These are phyloP conservation scores for Hermetia illucens DNA, from an alignment of 1,140 invertebrate species.

Conservation along the genomic window DNA sequence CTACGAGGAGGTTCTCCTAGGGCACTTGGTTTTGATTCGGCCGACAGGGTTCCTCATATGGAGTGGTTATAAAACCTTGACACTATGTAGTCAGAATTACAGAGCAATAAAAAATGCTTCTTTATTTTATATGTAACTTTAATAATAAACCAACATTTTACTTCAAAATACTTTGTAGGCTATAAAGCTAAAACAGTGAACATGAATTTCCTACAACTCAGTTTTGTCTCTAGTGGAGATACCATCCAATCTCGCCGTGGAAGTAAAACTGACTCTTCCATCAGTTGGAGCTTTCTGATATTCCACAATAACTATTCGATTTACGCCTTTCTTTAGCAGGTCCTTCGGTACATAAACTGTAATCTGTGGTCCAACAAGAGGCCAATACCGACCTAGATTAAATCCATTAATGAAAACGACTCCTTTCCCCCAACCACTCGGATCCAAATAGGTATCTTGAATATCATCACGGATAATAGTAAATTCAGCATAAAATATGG, in stretches of 20 bases:
- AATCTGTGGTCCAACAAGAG: conserved; percentile 41
- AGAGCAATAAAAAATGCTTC: too few species aligned
- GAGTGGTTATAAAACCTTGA: too few species aligned
- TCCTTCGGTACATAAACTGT: conserved; percentile 40
- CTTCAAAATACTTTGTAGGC: too few species aligned
- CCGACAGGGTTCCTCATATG: too few species aligned
- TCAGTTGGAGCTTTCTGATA: background rate
- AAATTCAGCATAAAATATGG: conserved; percentile 3
- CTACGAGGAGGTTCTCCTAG: too few species aligned
- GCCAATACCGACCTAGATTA: conserved; percentile 49
- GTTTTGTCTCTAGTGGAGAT: too few species aligned
- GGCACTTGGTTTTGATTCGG: too few species aligned
- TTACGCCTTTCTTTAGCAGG: conserved; percentile 1
- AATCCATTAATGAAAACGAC: conserved; percentile 40
- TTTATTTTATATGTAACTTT: too few species aligned
- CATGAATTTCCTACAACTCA: too few species aligned
- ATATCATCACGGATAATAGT: background rate
- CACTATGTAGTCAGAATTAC: too few species aligned
- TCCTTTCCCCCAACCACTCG: conserved; percentile 46
- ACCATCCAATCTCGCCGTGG: background rate
- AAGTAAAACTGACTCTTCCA: background rate
- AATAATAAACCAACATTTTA: too few species aligned
- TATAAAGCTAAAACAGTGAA: too few species aligned
- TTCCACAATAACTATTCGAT: conserved; percentile 5
- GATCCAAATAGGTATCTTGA: conserved; percentile 44